A percentile compares a stretch with the other conserved stretches of the same genome.
phyloP scores from a whole-genome alignment of 2,888 invertebrate genomes.

The Hirtodrosophila histrioides region DNA sequence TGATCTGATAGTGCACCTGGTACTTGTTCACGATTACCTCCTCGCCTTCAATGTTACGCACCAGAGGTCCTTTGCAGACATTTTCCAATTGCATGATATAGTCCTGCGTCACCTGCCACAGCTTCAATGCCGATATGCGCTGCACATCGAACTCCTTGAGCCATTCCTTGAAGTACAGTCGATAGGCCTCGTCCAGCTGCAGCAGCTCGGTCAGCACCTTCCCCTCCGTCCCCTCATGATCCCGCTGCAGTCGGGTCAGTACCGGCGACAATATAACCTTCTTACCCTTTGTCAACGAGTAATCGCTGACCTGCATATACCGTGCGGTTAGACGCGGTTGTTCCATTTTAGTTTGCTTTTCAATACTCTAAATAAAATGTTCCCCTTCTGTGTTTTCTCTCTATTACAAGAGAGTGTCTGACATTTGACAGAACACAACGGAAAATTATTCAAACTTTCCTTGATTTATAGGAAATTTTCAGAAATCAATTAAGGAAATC shows the following conservation, averaged over 20 bases:
- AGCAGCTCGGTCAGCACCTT: conserved; percentile 47
- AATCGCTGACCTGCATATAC: neutral
- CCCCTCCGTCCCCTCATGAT: conserved; percentile 27
- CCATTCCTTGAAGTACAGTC: conserved; percentile 41
- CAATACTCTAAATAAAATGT: too few relatives aligned
- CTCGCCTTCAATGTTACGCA: conserved; percentile 44
- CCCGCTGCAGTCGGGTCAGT: neutral
- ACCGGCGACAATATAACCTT: neutral
- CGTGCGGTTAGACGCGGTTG: neutral
- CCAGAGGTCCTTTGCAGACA: conserved; percentile 55
- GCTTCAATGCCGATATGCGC: conserved; percentile 56
- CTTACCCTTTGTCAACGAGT: neutral
- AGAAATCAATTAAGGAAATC: too few relatives aligned
- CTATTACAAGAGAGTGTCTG: too few relatives aligned
- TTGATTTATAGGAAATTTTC: too few relatives aligned
- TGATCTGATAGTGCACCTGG: conserved; percentile 56
- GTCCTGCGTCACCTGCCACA: conserved; percentile 68
- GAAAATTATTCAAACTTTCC: too few relatives aligned
- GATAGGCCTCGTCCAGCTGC: conserved; percentile 60
- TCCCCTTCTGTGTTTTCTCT: too few relatives aligned
- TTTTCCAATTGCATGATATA: conserved; percentile 42
- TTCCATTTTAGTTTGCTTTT: neutral
- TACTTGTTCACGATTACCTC: conserved; percentile 66
- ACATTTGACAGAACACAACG: too few relatives aligned
- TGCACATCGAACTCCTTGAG: conserved; percentile 65